These are phyloP conservation scores for Enteromius thamalakanensis DNA, from an alignment of 2,797 vertebrate species.

Conservation along the genomic window DNA sequence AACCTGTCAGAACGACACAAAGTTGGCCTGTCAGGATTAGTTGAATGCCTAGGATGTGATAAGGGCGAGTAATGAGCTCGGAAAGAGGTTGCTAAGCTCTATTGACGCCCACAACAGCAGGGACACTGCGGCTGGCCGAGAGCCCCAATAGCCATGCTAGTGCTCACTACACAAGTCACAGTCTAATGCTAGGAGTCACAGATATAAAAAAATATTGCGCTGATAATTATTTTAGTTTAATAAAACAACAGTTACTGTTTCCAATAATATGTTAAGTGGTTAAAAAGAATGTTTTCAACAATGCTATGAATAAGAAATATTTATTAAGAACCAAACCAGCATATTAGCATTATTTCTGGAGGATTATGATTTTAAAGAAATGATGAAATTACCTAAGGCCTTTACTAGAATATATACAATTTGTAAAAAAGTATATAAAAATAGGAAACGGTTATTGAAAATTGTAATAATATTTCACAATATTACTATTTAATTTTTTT, in stretches of 20 bases:
- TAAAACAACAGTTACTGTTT: neutral
- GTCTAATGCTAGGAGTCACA: neutral
- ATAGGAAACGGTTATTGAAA: neutral
- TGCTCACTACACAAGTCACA: conserved; percentile 36
- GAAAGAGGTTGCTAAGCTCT: conserved; percentile 66
- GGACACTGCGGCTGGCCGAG: conserved; percentile 46
- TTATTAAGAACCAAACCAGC: neutral
- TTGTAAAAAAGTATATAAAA: neutral
- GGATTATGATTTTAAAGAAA: neutral
- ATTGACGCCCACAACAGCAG: conserved; percentile 70
- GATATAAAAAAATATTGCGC: neutral
- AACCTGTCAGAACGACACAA: conserved; percentile 77
- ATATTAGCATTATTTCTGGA: neutral
- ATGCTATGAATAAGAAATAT: neutral
- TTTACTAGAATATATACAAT: neutral
- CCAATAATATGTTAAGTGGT: neutral
- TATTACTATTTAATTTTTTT: too few species aligned
- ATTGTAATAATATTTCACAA: too few species aligned
- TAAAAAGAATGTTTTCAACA: neutral
- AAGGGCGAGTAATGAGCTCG: conserved; percentile 79
- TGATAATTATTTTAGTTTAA: neutral
- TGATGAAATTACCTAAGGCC: neutral
- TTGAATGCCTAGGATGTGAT: conserved; percentile 76
- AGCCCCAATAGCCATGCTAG: conserved; percentile 28
- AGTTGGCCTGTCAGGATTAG: conserved; percentile 77